Conservation (phyloP, 1,140 invertebrate species). For the Drosophila truncata region DNA sequence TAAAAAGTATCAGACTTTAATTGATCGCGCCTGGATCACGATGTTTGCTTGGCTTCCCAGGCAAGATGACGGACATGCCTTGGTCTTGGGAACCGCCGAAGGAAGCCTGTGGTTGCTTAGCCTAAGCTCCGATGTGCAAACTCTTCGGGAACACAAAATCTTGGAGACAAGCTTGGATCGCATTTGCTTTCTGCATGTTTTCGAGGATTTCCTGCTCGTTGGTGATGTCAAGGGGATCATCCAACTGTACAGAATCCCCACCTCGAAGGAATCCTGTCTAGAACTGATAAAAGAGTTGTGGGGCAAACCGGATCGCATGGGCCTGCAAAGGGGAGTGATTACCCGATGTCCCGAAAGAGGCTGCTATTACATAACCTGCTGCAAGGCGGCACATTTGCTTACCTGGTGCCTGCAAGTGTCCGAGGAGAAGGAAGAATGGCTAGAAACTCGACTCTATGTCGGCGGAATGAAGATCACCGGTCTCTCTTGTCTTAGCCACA, state of each 20-base stretch:
- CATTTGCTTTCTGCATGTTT: conserved; percentile 47
- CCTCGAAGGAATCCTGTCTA: not conserved
- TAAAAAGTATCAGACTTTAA: conserved; percentile 30
- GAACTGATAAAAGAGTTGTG: conserved; percentile 50
- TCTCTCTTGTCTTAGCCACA: conserved; percentile 10
- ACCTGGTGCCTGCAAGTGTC: conserved; percentile 32
- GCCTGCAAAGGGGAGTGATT: conserved; percentile 51
- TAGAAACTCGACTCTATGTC: conserved; percentile 45
- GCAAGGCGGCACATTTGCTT: conserved; percentile 65
- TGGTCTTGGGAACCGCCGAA: conserved; percentile 63
- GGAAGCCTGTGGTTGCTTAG: conserved; percentile 60
- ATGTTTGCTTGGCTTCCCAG: conserved; percentile 57
- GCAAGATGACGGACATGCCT: not conserved
- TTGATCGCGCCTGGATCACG: conserved; percentile 70
- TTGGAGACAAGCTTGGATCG: conserved; percentile 50
- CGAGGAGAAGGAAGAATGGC: conserved; percentile 7
- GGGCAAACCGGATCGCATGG: conserved; percentile 62
- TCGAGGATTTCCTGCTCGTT: conserved; percentile 59
- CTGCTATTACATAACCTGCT: conserved; percentile 59
- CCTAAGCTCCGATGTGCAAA: conserved; percentile 12
- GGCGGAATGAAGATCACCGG: conserved; percentile 73
- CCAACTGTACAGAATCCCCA: conserved; percentile 36
- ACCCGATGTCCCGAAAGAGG: conserved; percentile 12
- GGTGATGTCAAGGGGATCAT: conserved; percentile 48
- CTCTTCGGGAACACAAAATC: conserved; percentile 19